phyloP scores from a whole-genome alignment of 2,113 vertebrate species.

The Gavia stellata region DNA sequence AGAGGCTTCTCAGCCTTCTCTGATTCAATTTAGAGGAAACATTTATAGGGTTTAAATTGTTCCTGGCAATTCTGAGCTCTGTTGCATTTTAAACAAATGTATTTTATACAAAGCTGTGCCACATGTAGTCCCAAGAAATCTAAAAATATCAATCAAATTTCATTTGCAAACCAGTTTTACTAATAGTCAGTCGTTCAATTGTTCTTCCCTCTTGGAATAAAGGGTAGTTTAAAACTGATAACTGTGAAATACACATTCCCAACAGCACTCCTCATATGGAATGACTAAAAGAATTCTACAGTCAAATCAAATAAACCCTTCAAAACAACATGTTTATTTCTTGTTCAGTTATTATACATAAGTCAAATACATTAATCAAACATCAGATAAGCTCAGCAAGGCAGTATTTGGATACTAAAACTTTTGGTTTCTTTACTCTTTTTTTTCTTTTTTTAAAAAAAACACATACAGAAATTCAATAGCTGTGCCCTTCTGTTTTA shows the following conservation, averaged over 20 bases:
- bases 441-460: not conserved
- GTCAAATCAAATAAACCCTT: constrained; percentile 32
- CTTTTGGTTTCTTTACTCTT: not conserved
- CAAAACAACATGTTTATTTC: not conserved
- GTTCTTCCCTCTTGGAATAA: constrained; percentile 34
- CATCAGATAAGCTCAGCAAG: not conserved
- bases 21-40: constrained; percentile 68
- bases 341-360: not conserved
- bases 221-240: constrained; percentile 18
- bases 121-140: constrained; percentile 18
- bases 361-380: not conserved
- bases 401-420: not conserved
- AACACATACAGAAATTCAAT: not conserved
- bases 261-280: not conserved
- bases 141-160: constrained; percentile 43
- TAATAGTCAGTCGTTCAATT: constrained; percentile 11
- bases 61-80: constrained; percentile 46
- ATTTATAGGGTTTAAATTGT: constrained; percentile 67
- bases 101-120: constrained; percentile 42
- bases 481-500: not conserved
- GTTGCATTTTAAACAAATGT: constrained; percentile 64
- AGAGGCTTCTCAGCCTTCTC: constrained; percentile 47
- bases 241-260: constrained; percentile 36
- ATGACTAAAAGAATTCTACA: not conserved
- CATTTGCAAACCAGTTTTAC: constrained; percentile 43